Evolutionary conservation across 2,113 vertebrate species (phyloP), one percentile per base, ranked within the genome.

Genomic region (Toxotes chatareus): DNA sequence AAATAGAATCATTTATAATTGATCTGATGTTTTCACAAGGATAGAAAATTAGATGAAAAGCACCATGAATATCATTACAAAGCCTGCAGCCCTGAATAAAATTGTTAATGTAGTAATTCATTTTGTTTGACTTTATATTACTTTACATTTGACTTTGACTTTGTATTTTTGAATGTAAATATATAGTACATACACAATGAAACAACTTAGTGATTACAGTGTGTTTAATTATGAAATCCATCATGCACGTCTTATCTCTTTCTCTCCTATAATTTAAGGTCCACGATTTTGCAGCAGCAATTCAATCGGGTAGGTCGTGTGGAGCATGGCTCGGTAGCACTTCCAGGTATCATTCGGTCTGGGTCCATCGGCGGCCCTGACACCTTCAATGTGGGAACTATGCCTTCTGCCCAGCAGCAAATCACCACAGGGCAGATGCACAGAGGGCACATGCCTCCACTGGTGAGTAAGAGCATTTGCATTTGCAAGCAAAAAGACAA

Each of bases 391-490:
- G 14, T 97, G 53, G 98, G 98, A 81, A 96, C 96, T 31, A 99
- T 99, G 98, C 98, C 98, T 44, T 97, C 96, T 0, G 96, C 97
- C 0, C 98, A 99, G 94, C 98, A 99, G 80, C 98, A 99, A 82
- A 96, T 99, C 89, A 97, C 95, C 59, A 96, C 94, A 0, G 98
- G 98, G n/a, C 98, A 99, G 92, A 99, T 99, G 97, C 98, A 99
- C 94, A 94, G 97, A 84, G 98, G 97, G 81, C 98, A 99, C 76
- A 99, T 99, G 98, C 97, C 98, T 57, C 98, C 98, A 0, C 95
- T 99, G 94, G 98, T 99, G 92, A 97, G 97, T 55, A 79, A n/a
- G 4, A 69, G 27, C n/a, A 13, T 1, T 34, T 21, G 8, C 56
- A 32, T 14, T 57, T 36, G 40, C 27, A 66, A 53, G 32, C 36